phyloP scores from a whole-genome alignment of 2,888 invertebrate species.

The Smittia aterrima region DNA sequence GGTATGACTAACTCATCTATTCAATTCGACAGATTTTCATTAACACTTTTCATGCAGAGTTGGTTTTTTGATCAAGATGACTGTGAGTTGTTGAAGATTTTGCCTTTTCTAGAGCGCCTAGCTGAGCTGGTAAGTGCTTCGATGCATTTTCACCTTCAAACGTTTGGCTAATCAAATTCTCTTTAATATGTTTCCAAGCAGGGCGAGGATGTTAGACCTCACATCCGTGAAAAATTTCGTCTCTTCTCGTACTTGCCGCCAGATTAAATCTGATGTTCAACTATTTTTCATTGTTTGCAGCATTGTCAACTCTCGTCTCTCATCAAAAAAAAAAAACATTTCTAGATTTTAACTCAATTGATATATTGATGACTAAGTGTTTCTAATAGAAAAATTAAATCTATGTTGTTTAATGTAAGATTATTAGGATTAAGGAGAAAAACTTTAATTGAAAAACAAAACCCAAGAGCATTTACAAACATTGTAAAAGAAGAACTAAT shows the following conservation, averaged over 20 bases:
- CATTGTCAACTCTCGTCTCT: not conserved
- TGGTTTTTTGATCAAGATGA: slow-evolving; percentile 93
- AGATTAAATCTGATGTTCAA: not conserved
- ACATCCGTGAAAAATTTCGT: slow-evolving; percentile 85
- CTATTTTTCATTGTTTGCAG: not conserved
- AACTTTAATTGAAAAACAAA: not conserved
- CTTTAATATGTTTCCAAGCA: slow-evolving; percentile 57
- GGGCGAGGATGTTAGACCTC: slow-evolving; percentile 90
- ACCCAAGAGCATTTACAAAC: not conserved
- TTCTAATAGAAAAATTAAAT: not conserved
- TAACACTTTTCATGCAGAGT: slow-evolving; percentile 58
- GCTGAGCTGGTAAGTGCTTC: slow-evolving; percentile 67
- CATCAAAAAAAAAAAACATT: not conserved
- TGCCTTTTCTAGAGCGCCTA: slow-evolving; percentile 87
- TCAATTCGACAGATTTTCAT: not conserved
- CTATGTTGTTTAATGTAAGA: not conserved
- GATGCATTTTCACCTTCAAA: not conserved
- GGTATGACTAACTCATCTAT: not conserved
- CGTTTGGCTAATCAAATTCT: slow-evolving; percentile 29
- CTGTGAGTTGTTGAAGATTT: slow-evolving; percentile 82
- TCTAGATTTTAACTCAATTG: not conserved
- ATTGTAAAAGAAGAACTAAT: not conserved
- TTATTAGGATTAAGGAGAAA: not conserved
- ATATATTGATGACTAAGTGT: not conserved
- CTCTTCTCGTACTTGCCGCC: slow-evolving; percentile 29